Base-by-base conservation (phyloP, 2,888 invertebrate genomes). In the Teinopalpus imperialis region DNA sequence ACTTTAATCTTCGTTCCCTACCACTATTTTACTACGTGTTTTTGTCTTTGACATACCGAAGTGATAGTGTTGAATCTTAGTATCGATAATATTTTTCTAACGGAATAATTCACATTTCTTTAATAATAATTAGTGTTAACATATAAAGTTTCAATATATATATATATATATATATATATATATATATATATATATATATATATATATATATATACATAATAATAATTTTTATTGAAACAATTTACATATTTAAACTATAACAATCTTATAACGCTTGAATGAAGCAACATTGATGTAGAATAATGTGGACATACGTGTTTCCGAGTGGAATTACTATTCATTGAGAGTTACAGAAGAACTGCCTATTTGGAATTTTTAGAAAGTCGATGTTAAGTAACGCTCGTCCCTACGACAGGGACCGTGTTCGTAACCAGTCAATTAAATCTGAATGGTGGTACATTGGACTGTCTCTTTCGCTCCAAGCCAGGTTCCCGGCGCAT, bases 351-450 rank as follows among this genome's bases (percentile, higher is more conserved):
- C 56, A 51, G 66, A 76, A 72, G 71, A 74, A 77, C 69, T 72
- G 54, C 51, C 53, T 56, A 80, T 75, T 74, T 66, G 79, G 76
- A 81, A 81, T 80, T 75, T 83, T 83, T 83, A 81, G 79, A 85
- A 85, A 82, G 80, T 82, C 80, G 78, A 81, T 77, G 77, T 78
- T 73, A 74, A 74, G 71, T 77, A 74, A 76, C 69, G 76, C 69
- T 74, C 82, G 76, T 82, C 86, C 82, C 86, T 85, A 81, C 68
- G 61, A 71, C 75, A 79, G 82, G 83, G 86, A 79, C 77, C 74
- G 79, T 79, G 76, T 77, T 78, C 75, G 81, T 83, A 85, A 82
- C 82, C 82, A 86, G 83, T 85, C 83, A 85, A 86, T 87, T 87
- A 82, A 81, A 81, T 79, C 75, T 71, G 82, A 85, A 85, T 81